These are phyloP conservation scores for Polyommatus icarus DNA, from an alignment of 2,888 invertebrate genomes.

Conservation along the genomic window DNA sequence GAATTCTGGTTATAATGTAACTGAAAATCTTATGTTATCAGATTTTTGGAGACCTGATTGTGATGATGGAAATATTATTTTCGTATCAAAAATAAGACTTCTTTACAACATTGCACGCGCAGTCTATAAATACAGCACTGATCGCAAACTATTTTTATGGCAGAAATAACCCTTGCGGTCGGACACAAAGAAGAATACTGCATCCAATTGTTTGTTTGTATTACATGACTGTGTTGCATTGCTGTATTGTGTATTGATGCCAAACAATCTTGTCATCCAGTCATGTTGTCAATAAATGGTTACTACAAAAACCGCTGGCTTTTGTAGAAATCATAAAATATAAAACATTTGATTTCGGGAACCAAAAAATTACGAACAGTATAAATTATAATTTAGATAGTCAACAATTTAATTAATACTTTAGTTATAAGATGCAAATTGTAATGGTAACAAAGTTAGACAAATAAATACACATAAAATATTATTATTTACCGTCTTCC, in stretches of 20 bases:
- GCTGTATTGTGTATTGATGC: background rate
- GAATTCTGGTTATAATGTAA: background rate
- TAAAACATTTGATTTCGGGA: too few species aligned
- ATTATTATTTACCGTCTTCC: too few species aligned
- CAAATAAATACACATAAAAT: too few species aligned
- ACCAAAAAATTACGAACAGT: too few species aligned
- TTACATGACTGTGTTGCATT: background rate
- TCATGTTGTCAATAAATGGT: background rate
- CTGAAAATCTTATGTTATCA: background rate
- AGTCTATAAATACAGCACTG: background rate
- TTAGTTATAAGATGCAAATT: too few species aligned
- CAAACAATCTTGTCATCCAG: background rate
- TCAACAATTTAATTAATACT: too few species aligned
- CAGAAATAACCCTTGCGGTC: background rate
- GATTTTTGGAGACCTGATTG: background rate
- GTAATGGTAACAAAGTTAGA: too few species aligned
- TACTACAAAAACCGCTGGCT: too few species aligned
- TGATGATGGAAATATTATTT: slow-evolving; percentile 11
- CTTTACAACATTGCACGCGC: slow-evolving; percentile 14
- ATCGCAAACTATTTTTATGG: slow-evolving; percentile 12
- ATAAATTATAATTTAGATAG: too few species aligned
- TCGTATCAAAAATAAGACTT: background rate
- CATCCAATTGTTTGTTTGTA: background rate
- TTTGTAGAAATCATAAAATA: too few species aligned
- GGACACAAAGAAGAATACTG: background rate